Evolutionary conservation across 1,140 invertebrate genomes (phyloP).

Genomic region (Temnothorax curvispinosus): DNA sequence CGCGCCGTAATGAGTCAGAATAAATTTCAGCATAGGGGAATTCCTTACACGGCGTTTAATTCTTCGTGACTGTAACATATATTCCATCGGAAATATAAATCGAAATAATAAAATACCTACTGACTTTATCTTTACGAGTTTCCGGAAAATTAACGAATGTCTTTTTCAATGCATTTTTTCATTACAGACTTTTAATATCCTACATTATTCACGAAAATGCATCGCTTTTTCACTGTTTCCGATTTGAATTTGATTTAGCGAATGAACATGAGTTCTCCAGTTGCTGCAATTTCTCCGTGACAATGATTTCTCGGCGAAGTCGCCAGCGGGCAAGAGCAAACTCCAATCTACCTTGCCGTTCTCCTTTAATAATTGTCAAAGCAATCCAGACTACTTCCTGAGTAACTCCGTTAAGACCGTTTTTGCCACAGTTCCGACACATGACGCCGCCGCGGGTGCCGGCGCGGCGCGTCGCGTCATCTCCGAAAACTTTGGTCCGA

Average conservation of each 20-base stretch:
- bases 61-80: neutral
- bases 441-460: conserved; percentile 42
- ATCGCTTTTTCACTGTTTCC: conserved; percentile 5
- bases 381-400: conserved; percentile 18
- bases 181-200: neutral
- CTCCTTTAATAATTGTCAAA: conserved; percentile 51
- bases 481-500: conserved; percentile 54
- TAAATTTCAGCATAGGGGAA: conserved; percentile 46
- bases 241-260: conserved; percentile 31
- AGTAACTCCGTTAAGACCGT: conserved; percentile 28
- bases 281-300: conserved; percentile 27
- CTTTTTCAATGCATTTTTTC: conserved; percentile 4
- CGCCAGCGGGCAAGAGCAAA: conserved; percentile 1
- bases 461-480: neutral
- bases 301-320: conserved; percentile 6
- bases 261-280: neutral
- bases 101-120: conserved; percentile 31
- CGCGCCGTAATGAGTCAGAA: conserved; percentile 39
- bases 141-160: neutral
- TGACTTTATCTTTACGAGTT: neutral
- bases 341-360: neutral
- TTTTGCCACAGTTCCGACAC: conserved; percentile 38
- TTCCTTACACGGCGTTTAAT: conserved; percentile 23
- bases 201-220: neutral
- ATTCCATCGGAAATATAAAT: neutral